Evolutionary conservation across 2,113 vertebrate genomes (phyloP).

Genomic region (Alligator mississippiensis): DNA sequence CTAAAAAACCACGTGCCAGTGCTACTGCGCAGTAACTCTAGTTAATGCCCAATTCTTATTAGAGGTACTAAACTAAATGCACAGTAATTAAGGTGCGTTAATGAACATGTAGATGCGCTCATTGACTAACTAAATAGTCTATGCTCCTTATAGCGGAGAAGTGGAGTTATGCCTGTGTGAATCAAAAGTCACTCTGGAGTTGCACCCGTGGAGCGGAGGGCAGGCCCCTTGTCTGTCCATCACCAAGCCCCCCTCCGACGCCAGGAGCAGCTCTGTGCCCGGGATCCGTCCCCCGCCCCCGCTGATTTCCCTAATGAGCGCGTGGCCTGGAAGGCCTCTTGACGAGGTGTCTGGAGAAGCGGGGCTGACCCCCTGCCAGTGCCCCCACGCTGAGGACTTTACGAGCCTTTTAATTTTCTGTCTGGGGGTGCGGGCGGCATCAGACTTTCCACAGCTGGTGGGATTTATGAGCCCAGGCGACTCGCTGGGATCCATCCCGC

Average conservation of each 20-base stretch:
- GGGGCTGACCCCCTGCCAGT: constrained; percentile 81
- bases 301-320: constrained; percentile 82
- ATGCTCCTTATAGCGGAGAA: no score
- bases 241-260: neutral
- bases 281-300: constrained; percentile 68
- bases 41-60: no score
- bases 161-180: no score
- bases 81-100: no score
- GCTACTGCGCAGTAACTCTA: no score
- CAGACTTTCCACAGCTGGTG: constrained; percentile 84
- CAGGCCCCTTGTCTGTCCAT: neutral
- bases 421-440: constrained; percentile 82
- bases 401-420: constrained; percentile 88
- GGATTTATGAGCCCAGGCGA: constrained; percentile 71
- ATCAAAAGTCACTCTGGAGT: no score
- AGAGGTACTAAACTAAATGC: no score
- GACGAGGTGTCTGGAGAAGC: constrained; percentile 84
- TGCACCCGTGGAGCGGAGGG: neutral
- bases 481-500: constrained; percentile 48
- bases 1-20: no score
- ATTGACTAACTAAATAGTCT: no score
- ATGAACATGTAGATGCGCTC: no score
- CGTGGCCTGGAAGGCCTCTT: constrained; percentile 87
- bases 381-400: constrained; percentile 86
- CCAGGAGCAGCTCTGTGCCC: neutral